Evolutionary conservation across 2,113 vertebrate genomes (phyloP).

Genomic region (Sula dactylatra): DNA sequence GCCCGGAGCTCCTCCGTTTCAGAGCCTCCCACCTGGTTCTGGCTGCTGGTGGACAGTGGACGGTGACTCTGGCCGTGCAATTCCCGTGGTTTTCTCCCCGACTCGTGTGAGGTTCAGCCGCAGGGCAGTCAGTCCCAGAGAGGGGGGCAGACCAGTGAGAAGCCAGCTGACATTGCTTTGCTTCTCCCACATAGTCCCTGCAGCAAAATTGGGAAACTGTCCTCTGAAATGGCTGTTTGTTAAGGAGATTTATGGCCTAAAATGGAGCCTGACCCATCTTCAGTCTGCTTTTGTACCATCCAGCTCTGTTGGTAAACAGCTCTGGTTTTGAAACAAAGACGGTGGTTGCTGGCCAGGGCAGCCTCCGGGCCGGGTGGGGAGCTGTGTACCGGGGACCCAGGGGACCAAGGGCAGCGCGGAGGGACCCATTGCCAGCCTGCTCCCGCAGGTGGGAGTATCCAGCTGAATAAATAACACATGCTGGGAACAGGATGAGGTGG

Average conservation of each 20-base stretch:
- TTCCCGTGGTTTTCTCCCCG: neutral
- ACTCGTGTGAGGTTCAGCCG: neutral
- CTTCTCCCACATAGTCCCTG: neutral
- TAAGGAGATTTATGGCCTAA: neutral
- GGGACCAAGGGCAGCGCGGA: fast-evolving
- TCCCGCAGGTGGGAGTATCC: neutral
- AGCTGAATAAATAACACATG: neutral
- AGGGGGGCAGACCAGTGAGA: neutral
- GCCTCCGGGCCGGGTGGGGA: neutral
- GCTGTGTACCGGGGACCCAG: neutral
- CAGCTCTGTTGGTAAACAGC: neutral
- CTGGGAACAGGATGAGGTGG: conserved; percentile 51
- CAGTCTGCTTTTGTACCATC: neutral
- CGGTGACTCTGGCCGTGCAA: neutral
- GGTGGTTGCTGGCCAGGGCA: neutral
- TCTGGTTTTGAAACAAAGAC: neutral
- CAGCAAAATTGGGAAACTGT: neutral
- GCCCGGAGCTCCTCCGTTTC: fast-evolving
- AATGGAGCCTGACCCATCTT: neutral
- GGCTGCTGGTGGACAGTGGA: neutral
- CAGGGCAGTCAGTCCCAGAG: neutral
- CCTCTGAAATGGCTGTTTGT: neutral
- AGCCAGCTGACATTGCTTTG: neutral
- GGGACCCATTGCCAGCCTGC: neutral
- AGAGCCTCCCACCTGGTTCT: neutral